Evolutionary conservation across 2,888 invertebrate species (phyloP).

Genomic region (Himalopsyche japonica): DNA sequence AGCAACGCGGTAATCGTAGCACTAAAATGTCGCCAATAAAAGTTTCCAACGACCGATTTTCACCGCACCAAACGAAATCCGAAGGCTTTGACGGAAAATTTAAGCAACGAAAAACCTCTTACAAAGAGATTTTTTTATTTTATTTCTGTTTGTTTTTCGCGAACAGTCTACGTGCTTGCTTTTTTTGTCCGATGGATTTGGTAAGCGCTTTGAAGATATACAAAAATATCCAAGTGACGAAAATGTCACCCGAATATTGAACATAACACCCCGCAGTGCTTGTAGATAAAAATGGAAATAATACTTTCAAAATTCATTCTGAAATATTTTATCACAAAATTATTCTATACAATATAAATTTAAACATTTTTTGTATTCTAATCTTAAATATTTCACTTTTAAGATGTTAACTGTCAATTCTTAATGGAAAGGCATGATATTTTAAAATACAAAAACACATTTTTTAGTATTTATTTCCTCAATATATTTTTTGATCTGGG

Average conservation of each 20-base stretch:
- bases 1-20: background rate
- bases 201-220: background rate
- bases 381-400: no score
- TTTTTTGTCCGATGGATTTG: background rate
- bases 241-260: background rate
- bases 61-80: background rate
- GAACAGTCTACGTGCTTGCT: background rate
- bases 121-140: background rate
- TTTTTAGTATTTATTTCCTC: no score
- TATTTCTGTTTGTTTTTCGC: background rate
- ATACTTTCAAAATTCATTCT: no score
- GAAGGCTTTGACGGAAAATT: background rate
- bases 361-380: no score
- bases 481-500: no score
- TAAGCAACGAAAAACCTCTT: background rate
- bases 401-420: no score
- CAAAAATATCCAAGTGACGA: background rate
- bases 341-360: no score
- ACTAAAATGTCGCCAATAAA: background rate
- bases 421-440: no score
- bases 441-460: no score
- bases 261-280: no score
- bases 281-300: no score
- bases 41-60: background rate
- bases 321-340: no score